Base-by-base conservation (phyloP, 2,888 invertebrate species). In the Tachina fera region DNA sequence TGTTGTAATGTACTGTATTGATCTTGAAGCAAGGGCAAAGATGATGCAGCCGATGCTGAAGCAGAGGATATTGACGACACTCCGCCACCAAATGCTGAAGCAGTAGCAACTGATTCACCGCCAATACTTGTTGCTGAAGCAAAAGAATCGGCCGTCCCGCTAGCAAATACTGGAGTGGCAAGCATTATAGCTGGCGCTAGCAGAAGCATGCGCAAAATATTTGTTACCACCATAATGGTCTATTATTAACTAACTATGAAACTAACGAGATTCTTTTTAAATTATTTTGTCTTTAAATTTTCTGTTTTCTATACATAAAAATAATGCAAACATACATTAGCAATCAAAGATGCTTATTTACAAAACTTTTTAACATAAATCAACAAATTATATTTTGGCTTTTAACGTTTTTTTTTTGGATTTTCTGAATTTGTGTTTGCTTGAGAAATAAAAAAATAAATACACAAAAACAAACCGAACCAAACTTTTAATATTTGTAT, bases 1-100 rank as follows among this genome's bases (percentile, higher is more conserved):
- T 87, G 85, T 76, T 90, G 89, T 16, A 65, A 5, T 1, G 72
- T 4, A 5, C 39, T 60, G 68, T 53, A 67, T 11, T 60, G 72
- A 47, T 56, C 43, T 13, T 65, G 14, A 31, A 43, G 13, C 41
- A 72, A 31, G 0, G 71, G 11, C 4, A 31, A 31, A 31, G 67
- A 9, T 39, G 84, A 22, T 9, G 71, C 13, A 1, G 79, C 43
- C 0, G 81, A 68, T 9, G 70, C 75, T 10, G 58, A 31, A 8
- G 76, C 80, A 4, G 79, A 19, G 0, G 78, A 67, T 3, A 65
- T 31, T 11, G 72, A 58, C 22, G 19, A 22, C 10, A 22, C 78
- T 39, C 65, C 58, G n/a, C 49, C 68, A 5, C 45, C 47, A 8
- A 31, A 14, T 1, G 77, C 80, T 14, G 68, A 70, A 41, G 82